Evolutionary conservation across 2,113 vertebrate genomes (phyloP).

Genomic region (Potamarius usumacintae): DNA sequence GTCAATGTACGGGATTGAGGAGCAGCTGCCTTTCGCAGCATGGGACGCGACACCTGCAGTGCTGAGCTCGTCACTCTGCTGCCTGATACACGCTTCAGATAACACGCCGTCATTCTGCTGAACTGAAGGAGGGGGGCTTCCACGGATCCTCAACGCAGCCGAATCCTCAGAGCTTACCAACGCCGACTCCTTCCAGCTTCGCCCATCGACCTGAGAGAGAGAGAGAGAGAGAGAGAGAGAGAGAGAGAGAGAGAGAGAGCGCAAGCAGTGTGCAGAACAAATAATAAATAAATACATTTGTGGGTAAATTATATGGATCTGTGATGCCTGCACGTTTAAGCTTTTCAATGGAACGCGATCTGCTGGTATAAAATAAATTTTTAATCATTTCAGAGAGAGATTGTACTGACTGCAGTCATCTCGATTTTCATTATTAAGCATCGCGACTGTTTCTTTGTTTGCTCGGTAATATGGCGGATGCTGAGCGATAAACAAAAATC

Average conservation of each 20-base stretch:
- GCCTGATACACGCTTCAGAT: constrained; percentile 69
- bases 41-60: constrained; percentile 93
- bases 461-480: too few species aligned
- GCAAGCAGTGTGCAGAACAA: background rate
- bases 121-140: constrained; percentile 75
- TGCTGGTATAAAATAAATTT: too few species aligned
- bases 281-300: too few species aligned
- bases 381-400: too few species aligned
- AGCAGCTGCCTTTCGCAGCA: constrained; percentile 81
- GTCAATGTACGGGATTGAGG: constrained; percentile 85
- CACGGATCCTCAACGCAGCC: constrained; percentile 62
- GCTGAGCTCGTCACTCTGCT: constrained; percentile 71
- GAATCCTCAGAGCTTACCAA: constrained; percentile 71
- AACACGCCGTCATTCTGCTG: constrained; percentile 68
- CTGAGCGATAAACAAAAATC: too few species aligned
- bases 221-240: constrained; percentile 42
- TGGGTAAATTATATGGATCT: too few species aligned
- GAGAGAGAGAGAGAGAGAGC: constrained; percentile 38
- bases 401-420: too few species aligned
- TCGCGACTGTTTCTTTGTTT: too few species aligned
- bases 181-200: constrained; percentile 74
- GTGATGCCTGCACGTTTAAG: too few species aligned
- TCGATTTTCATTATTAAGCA: too few species aligned
- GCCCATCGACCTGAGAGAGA: constrained; percentile 71
- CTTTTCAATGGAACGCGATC: too few species aligned